phyloP scores from a whole-genome alignment of 2,888 invertebrate species.

The Erynnis tages region DNA sequence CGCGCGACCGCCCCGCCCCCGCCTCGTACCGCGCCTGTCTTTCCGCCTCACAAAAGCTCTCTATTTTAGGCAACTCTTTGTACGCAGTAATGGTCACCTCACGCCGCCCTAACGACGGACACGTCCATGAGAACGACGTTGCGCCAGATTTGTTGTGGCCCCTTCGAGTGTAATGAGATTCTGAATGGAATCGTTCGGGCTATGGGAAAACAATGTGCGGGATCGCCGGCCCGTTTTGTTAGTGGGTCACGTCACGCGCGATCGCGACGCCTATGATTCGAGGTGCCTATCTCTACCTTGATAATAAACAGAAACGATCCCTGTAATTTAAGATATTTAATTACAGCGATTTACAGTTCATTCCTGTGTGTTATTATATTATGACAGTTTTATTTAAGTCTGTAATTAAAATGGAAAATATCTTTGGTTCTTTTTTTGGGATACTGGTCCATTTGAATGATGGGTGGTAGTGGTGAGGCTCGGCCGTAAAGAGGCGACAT shows the following conservation, averaged over 20 bases:
- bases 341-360: slow-evolving; percentile 16
- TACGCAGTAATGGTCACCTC: slow-evolving; percentile 80
- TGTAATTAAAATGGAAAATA: slow-evolving; percentile 12
- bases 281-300: slow-evolving; percentile 2
- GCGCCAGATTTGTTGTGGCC: slow-evolving; percentile 77
- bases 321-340: slow-evolving; percentile 17
- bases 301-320: slow-evolving; percentile 1
- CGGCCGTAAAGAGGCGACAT: slow-evolving; percentile 36
- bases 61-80: slow-evolving; percentile 82
- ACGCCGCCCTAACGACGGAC: slow-evolving; percentile 80
- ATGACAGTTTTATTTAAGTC: slow-evolving; percentile 19
- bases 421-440: slow-evolving; percentile 27
- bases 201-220: slow-evolving; percentile 76
- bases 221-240: slow-evolving; percentile 60
- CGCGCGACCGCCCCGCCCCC: slow-evolving; percentile 75
- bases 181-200: slow-evolving; percentile 70
- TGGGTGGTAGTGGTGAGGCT: slow-evolving; percentile 36
- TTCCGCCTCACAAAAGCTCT: slow-evolving; percentile 80
- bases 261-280: slow-evolving; percentile 28
- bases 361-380: slow-evolving; percentile 11
- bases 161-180: slow-evolving; percentile 79
- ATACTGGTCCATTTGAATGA: slow-evolving; percentile 36
- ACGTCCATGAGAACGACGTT: slow-evolving; percentile 78
- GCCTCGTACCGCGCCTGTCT: slow-evolving; percentile 65
- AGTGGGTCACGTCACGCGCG: slow-evolving; percentile 60